Evolutionary conservation across 2,888 invertebrate genomes (phyloP).

Genomic region (Periphyllus acericola): DNA sequence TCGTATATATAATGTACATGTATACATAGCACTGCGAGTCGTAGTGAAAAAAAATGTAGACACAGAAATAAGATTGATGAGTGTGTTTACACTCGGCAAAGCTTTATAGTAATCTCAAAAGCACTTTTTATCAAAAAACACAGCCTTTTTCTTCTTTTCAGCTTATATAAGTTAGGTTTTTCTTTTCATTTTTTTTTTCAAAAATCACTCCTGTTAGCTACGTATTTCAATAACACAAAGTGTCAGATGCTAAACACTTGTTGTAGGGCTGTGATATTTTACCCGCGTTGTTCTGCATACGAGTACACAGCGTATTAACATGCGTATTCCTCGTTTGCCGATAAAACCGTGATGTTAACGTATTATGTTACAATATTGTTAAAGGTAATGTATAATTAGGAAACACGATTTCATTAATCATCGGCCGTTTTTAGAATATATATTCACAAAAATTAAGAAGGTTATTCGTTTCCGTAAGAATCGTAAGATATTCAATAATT

Average conservation of each 20-base stretch:
- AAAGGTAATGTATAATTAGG: too few species aligned
- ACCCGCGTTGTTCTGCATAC: neutral
- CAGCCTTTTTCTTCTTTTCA: neutral
- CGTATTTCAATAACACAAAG: neutral
- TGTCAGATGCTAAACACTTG: neutral
- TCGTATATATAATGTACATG: neutral
- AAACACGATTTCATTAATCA: too few species aligned
- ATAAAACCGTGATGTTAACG: neutral
- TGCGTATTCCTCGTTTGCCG: neutral
- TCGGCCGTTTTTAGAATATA: too few species aligned
- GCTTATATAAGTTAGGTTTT: conserved; percentile 12
- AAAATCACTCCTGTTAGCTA: neutral
- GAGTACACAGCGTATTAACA: neutral
- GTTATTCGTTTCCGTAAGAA: too few species aligned
- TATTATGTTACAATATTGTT: neutral
- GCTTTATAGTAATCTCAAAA: conserved; percentile 21
- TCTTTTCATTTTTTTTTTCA: neutral
- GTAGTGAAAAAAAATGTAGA: neutral
- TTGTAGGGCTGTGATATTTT: neutral
- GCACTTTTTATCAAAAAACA: conserved; percentile 28
- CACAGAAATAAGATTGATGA: conserved; percentile 49
- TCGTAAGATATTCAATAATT: too few species aligned
- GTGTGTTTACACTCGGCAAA: neutral
- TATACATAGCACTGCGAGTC: neutral
- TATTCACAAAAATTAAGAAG: too few species aligned